Conservation (phyloP, 2,888 invertebrate species). For the Sepiola atlantica region DNA sequence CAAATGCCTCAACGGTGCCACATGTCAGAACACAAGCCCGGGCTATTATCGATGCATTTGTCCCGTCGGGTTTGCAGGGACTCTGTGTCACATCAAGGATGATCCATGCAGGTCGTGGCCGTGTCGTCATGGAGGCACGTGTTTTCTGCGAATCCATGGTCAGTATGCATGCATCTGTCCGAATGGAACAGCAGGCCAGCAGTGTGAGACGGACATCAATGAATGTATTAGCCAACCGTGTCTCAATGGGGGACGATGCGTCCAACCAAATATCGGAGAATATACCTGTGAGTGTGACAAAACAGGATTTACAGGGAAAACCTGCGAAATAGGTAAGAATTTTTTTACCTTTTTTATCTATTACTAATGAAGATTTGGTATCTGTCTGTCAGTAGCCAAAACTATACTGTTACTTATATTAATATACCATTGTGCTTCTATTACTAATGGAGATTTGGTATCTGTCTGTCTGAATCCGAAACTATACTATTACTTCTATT, state of each 20-base stretch:
- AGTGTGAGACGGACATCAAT: constrained; percentile 55
- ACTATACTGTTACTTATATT: too few species aligned
- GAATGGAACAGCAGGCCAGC: constrained; percentile 51
- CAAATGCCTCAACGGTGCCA: constrained; percentile 57
- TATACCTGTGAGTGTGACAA: constrained; percentile 50
- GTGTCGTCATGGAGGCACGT: constrained; percentile 54
- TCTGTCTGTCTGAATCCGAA: too few species aligned
- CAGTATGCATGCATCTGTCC: constrained; percentile 53
- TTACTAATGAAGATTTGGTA: too few species aligned
- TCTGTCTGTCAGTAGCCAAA: too few species aligned
- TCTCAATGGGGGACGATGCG: constrained; percentile 47
- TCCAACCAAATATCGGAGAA: constrained; percentile 46
- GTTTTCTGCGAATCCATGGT: constrained; percentile 50
- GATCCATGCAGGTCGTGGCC: constrained; percentile 53
- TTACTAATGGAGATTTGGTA: too few species aligned
- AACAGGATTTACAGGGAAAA: constrained; percentile 51
- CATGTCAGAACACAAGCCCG: constrained; percentile 48
- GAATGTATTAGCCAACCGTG: constrained; percentile 48
- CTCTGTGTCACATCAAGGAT: constrained; percentile 49
- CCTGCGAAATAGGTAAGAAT: constrained; percentile 49
- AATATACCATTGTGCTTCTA: too few species aligned
- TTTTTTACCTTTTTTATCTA: too few species aligned
- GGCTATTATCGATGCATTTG: constrained; percentile 50
- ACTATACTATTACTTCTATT: too few species aligned
- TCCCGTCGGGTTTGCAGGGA: constrained; percentile 49